phyloP scores from a whole-genome alignment of 2,888 invertebrate species.

The Euphydryas editha region DNA sequence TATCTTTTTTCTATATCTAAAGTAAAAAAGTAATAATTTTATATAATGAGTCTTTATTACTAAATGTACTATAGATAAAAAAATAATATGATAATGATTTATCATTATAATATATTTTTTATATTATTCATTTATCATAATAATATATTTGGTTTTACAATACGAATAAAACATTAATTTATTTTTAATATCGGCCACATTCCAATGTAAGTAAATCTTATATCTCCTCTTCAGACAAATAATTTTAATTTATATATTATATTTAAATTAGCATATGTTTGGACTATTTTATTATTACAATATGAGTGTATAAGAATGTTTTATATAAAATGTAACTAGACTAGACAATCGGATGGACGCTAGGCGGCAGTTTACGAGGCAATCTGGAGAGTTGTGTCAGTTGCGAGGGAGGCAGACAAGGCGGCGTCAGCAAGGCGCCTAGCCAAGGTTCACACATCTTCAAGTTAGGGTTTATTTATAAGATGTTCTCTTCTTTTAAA shows the following conservation, averaged over 20 bases:
- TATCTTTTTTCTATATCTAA: neutral
- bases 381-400: constrained; percentile 67
- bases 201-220: too few relatives aligned
- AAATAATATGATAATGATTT: too few relatives aligned
- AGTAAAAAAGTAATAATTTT: neutral
- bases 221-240: too few relatives aligned
- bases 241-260: too few relatives aligned
- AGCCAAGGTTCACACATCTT: constrained; percentile 43
- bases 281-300: too few relatives aligned
- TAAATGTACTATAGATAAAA: too few relatives aligned
- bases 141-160: too few relatives aligned
- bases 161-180: too few relatives aligned
- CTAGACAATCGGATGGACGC: constrained; percentile 31
- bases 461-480: constrained; percentile 37
- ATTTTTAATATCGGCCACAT: too few relatives aligned
- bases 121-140: too few relatives aligned
- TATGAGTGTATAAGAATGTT: neutral
- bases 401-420: constrained; percentile 65
- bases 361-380: constrained; percentile 61
- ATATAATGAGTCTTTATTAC: neutral
- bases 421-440: constrained; percentile 65
- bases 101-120: too few relatives aligned
- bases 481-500: neutral
- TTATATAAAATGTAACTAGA: constrained; percentile 21
- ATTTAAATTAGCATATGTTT: too few relatives aligned